Base-by-base conservation (phyloP, 2,888 invertebrate species). In the Odontomyia ornata region DNA sequence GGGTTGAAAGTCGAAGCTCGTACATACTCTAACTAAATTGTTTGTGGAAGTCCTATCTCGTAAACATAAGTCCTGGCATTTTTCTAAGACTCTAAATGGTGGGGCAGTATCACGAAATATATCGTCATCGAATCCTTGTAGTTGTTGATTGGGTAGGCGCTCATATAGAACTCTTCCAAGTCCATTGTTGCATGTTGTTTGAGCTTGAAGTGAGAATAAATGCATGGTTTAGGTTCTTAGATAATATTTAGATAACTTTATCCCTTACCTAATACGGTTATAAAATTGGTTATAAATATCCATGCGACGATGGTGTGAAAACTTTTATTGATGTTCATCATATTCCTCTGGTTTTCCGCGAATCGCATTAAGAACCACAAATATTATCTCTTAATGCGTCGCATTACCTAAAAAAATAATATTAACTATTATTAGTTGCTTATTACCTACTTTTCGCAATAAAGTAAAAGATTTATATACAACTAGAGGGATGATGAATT, bases 141-240 rank as follows among this genome's bases (percentile, higher is more conserved):
- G 88, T 85, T 96, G 95, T 83, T 95, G 94, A 85, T 96, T 95
- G 52, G 96, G 95, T 82, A 96, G 87, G 83, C 95, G 89, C 87
- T 96, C 96, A 84, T 95, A 96, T 87, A 95, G 93, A 46, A 96
- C 92, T 84, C 95, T 90, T 56, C 96, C 96, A 84, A 94, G 90
- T 76, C 96, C 96, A 84, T 95, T 93, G 85, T 96, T 96, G 86
- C 96, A 96, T 78, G 95, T 94, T 80, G 95, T 95, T 91, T 96
- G 96, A 83, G 85, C 86, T 86, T 79, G 43, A 67, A 60, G 11
- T 64, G 65, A 72, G 36, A 36, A 9, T n/a, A n/a, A n/a, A n/a
- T n/a, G n/a, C n/a, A n/a, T 30, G 47, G 28, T 56, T 18, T n/a
- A 52, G 15, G 13, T 52, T 52, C 52, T 3, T 52, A 52, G 4